A percentile compares a stretch with the other conserved stretches of the same genome.
Conservation (phyloP, 2,113 vertebrate genomes). For the Ptilorrhoa leucosticta region DNA sequence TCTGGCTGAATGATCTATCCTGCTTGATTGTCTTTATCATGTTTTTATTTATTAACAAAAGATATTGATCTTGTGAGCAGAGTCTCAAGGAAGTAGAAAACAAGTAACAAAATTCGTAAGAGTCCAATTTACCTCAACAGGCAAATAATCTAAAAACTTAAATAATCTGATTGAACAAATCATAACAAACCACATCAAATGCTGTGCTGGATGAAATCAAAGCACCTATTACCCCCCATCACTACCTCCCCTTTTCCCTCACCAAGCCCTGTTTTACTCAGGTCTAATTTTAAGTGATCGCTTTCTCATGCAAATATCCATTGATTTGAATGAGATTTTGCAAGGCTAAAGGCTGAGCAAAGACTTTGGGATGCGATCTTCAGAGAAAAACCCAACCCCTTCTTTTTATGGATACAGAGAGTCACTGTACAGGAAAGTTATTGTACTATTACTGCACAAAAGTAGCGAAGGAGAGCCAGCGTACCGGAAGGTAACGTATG, state of each 20-base stretch:
- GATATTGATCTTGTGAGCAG: neutral
- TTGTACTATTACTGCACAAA: neutral
- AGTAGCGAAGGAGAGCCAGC: neutral
- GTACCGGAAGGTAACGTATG: neutral
- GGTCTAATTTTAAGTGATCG: conserved; percentile 46
- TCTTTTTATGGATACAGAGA: neutral
- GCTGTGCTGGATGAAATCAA: neutral
- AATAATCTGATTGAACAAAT: neutral
- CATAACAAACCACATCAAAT: neutral
- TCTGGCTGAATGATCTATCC: neutral
- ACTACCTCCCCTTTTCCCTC: neutral
- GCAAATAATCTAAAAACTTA: neutral
- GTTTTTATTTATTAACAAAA: neutral
- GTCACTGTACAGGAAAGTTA: conserved; percentile 20
- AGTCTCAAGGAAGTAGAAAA: neutral
- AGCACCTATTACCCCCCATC: neutral
- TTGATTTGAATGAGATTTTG: conserved; percentile 42
- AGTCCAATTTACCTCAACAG: neutral
- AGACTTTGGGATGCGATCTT: neutral
- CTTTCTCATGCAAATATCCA: conserved; percentile 58
- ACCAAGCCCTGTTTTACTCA: neutral
- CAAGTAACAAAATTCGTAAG: neutral
- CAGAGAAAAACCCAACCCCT: neutral
- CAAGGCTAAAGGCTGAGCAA: conserved; percentile 26
- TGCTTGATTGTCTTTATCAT: neutral